A percentile compares a stretch with the other conserved stretches of the same genome.
Evolutionary conservation across 2,888 invertebrate species (phyloP).

Genomic region (Aelia acuminata): DNA sequence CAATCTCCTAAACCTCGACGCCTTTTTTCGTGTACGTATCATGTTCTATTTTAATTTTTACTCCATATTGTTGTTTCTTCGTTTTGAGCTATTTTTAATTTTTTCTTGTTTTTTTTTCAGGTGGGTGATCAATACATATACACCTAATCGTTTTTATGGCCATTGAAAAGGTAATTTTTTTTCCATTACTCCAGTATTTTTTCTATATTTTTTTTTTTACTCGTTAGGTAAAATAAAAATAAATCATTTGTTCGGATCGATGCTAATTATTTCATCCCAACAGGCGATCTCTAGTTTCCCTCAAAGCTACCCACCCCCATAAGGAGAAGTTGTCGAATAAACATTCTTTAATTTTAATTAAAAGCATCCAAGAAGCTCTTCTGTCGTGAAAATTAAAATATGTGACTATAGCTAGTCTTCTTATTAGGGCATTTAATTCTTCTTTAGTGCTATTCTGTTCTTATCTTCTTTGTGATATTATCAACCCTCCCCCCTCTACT

Average conservation of each 20-base stretch:
- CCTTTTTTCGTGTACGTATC: background rate
- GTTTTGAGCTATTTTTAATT: background rate
- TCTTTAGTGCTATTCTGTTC: background rate
- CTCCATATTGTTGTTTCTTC: background rate
- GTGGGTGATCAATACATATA: background rate
- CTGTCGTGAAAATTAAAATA: conserved; percentile 12
- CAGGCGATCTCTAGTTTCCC: background rate
- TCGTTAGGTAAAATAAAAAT: no score
- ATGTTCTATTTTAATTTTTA: background rate
- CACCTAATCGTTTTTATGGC: background rate
- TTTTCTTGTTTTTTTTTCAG: background rate
- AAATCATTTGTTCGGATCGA: no score
- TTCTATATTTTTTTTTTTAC: no score
- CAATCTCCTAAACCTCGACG: background rate
- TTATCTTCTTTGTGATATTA: conserved; percentile 25
- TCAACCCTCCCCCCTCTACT: background rate
- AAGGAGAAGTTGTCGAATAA: background rate
- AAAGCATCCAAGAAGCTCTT: conserved; percentile 2
- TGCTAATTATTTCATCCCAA: background rate
- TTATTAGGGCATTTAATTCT: conserved; percentile 45
- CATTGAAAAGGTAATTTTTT: background rate
- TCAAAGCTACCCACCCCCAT: background rate
- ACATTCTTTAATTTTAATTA: conserved; percentile 47
- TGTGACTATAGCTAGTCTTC: conserved; percentile 9
- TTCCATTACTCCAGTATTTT: no score